Percentiles rank a stretch among this genome's conserved stretches.
phyloP scores from a whole-genome alignment of 2,113 vertebrate genomes.

The Sinocyclocheilus grahami region DNA sequence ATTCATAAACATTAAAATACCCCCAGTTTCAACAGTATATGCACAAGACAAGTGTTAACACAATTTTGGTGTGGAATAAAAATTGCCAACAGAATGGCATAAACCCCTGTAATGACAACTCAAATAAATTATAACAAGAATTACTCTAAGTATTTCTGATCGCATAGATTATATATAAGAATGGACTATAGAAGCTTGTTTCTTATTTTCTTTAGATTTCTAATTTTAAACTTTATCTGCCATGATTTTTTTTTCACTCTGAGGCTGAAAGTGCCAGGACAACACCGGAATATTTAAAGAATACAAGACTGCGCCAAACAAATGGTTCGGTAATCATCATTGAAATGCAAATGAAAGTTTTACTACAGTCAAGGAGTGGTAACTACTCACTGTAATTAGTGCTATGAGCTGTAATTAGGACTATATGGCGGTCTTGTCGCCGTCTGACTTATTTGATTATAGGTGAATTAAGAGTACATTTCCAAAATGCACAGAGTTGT shows the following conservation, averaged over 20 bases:
- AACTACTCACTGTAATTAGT: slow-evolving; percentile 1
- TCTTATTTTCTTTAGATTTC: background rate
- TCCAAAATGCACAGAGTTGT: background rate
- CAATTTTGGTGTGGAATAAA: no score
- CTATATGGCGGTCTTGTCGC: background rate
- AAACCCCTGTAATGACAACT: no score
- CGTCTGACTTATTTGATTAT: slow-evolving; percentile 1
- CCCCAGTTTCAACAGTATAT: no score
- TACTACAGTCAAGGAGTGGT: background rate
- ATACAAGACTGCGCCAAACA: background rate
- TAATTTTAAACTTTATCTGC: background rate
- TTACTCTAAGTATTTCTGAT: no score
- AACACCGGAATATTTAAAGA: background rate
- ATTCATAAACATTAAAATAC: no score
- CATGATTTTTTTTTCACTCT: background rate
- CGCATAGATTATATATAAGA: no score
- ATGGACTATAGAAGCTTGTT: no score
- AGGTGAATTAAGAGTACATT: slow-evolving; percentile 13
- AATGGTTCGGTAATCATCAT: background rate
- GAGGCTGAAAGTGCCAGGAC: background rate
- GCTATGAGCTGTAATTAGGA: slow-evolving; percentile 10
- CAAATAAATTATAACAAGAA: no score
- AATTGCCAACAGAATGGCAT: no score
- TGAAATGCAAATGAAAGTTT: slow-evolving; percentile 1
- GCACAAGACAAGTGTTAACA: no score